These are phyloP conservation scores for Ceratosolen solmsi DNA, from an alignment of 1,140 invertebrate genomes.

Conservation along the genomic window DNA sequence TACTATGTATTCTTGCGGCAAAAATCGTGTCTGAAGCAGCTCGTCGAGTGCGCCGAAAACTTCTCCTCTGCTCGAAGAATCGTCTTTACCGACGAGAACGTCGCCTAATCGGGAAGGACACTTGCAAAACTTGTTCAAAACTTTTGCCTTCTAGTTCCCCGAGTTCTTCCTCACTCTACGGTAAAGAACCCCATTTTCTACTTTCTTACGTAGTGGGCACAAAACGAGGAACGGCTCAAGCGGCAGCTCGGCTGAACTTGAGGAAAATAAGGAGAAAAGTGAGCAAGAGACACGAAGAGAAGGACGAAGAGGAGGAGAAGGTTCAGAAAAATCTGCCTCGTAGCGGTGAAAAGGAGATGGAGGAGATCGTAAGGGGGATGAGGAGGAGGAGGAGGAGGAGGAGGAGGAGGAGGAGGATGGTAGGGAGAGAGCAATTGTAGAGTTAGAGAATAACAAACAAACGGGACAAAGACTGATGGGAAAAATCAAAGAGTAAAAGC, in stretches of 20 bases:
- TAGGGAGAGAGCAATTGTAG: not conserved
- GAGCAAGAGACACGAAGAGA: not conserved
- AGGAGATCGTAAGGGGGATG: not conserved
- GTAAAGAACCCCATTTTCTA: slow-evolving; percentile 26
- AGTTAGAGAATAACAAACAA: slow-evolving; percentile 9
- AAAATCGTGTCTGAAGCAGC: not conserved
- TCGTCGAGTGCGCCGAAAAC: slow-evolving; percentile 22
- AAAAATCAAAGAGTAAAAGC: slow-evolving; percentile 24
- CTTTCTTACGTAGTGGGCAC: not conserved
- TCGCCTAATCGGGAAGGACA: slow-evolving; percentile 51
- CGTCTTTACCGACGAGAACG: slow-evolving; percentile 34
- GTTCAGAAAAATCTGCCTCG: not conserved
- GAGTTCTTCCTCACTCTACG: slow-evolving; percentile 16
- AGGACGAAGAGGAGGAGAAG: not conserved
- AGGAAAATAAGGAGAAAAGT: slow-evolving; percentile 5
- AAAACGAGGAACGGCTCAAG: not conserved
- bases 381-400: not conserved
- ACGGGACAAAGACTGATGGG: slow-evolving; percentile 23
- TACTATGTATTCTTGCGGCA: not conserved
- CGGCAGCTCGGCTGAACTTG: slow-evolving; percentile 11
- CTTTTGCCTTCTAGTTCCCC: slow-evolving; percentile 38
- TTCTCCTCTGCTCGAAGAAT: slow-evolving; percentile 41
- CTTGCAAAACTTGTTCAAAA: slow-evolving; percentile 48
- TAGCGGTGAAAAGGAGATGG: not conserved
- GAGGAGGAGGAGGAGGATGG: not conserved